Base-by-base conservation (phyloP, 2,797 vertebrate genomes). In the Paedocypris micromegethes region DNA sequence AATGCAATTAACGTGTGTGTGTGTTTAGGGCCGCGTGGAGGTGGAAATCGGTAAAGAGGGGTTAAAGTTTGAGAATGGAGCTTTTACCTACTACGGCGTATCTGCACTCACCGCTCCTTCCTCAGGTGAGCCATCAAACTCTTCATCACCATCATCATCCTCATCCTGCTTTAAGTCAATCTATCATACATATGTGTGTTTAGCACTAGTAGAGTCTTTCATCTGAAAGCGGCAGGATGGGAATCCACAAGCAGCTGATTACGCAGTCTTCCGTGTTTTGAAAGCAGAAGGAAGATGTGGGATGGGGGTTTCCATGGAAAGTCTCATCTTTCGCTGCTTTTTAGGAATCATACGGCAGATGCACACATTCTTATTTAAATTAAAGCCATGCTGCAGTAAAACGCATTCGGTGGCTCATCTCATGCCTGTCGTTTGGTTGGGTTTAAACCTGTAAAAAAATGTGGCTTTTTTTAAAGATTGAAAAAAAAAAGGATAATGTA, bases 21-120 rank as follows among this genome's bases (percentile, higher is more conserved):
- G 51, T 61, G 2, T n/a, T 9, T 77, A 96, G 94, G 94, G 94
- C 3, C 91, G 90, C 2, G 94, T 95, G 44, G 93, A 95, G 83
- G 94, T 96, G 68, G 94, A 96, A 83, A 95, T 96, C 9, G 94
- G 94, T 2, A 96, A 96, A 76, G 94, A 96, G 80, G 91, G 92
- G 9, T 84, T 96, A 79, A 94, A 91, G 86, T 96, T 96, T 72
- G 94, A 96, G 78, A 96, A 94, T 0, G 94, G 94, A 3, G 93
- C 94, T 2, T 96, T 96, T 65, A 95, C 94, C 0, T 96, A 96
- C 78, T 96, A 94, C 0, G 94, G 94, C 0, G 92, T 96, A 4
- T 91, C 93, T 0, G 93, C 93, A 0, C 85, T 96, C 5, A 91
- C 90, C 0, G 82, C 87, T 2, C 90, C 93, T 0, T 92, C 93